phyloP scores from a whole-genome alignment of 2,888 invertebrate genomes.

The Caenorhabditis sp. region DNA sequence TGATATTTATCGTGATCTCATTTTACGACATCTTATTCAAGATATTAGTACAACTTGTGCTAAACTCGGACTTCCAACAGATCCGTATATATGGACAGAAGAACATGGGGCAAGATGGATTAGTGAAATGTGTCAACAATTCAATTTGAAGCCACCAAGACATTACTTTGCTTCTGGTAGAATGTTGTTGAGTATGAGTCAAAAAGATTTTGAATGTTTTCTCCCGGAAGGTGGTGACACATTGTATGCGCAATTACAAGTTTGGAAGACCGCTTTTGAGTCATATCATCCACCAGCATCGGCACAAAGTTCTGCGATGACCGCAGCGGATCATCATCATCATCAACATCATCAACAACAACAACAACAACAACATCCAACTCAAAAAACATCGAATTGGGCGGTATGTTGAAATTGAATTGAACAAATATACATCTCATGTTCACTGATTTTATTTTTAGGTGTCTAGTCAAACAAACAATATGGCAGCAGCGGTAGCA shows the following conservation, averaged over 20 bases:
- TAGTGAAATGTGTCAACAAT: constrained; percentile 67
- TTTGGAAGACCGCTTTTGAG: constrained; percentile 68
- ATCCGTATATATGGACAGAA: constrained; percentile 58
- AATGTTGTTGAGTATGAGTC: constrained; percentile 55
- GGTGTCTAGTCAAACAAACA: constrained; percentile 45
- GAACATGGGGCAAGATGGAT: constrained; percentile 65
- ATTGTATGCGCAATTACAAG: constrained; percentile 68
- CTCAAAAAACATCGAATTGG: background rate
- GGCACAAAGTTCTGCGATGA: constrained; percentile 41
- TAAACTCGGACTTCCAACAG: constrained; percentile 61
- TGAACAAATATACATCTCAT: background rate
- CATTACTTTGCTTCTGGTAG: constrained; percentile 52
- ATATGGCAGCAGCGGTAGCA: constrained; percentile 32
- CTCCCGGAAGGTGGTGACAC: constrained; percentile 65
- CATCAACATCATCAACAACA: too few relatives aligned
- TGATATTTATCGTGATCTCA: constrained; percentile 69
- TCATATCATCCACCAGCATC: constrained; percentile 46
- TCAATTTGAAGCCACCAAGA: constrained; percentile 54
- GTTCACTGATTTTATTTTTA: constrained; percentile 33
- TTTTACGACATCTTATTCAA: constrained; percentile 68
- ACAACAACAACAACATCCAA: too few relatives aligned
- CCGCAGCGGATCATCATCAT: constrained; percentile 30
- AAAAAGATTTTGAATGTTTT: constrained; percentile 47
- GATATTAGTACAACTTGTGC: constrained; percentile 69
- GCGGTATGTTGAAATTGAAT: too few relatives aligned